Conservation (phyloP, 1,140 invertebrate genomes). For the Drosophila bifasciata region DNA sequence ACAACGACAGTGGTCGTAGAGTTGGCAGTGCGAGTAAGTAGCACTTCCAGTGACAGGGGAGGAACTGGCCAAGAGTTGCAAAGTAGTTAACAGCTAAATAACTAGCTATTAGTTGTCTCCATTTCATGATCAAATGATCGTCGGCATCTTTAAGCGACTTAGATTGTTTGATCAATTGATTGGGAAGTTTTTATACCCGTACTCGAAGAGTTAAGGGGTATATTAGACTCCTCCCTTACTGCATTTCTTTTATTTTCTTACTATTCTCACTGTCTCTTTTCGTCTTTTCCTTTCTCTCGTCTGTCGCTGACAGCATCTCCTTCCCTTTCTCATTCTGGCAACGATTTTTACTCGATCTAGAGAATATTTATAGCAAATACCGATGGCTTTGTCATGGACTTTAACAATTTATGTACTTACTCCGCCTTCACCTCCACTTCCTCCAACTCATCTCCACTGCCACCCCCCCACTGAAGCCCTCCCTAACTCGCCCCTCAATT, state of each 20-base stretch:
- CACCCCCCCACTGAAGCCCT: too few species aligned
- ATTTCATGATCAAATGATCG: slow-evolving; percentile 14
- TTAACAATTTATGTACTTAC: slow-evolving; percentile 22
- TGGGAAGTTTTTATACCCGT: too few species aligned
- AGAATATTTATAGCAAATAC: neutral
- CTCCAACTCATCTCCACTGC: too few species aligned
- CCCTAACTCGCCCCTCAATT: slow-evolving; percentile 33
- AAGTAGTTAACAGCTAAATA: too few species aligned
- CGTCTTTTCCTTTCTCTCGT: neutral
- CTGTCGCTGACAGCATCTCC: neutral
- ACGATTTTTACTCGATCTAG: slow-evolving; percentile 1
- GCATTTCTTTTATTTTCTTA: neutral
- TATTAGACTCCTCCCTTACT: too few species aligned
- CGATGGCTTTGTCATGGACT: slow-evolving; percentile 17
- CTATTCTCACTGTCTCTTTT: neutral
- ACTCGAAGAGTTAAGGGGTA: too few species aligned
- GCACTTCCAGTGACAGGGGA: slow-evolving; percentile 33
- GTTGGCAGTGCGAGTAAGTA: slow-evolving; percentile 7
- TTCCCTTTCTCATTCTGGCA: neutral
- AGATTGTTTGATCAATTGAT: slow-evolving; percentile 42
- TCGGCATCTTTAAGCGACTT: neutral
- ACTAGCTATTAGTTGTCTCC: slow-evolving; percentile 11
- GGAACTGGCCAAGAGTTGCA: slow-evolving; percentile 21
- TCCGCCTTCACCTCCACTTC: slow-evolving; percentile 12
- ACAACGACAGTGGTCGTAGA: slow-evolving; percentile 6